These are phyloP conservation scores for Glaucopsyche alexis DNA, from an alignment of 2,888 invertebrate species.

Conservation along the genomic window DNA sequence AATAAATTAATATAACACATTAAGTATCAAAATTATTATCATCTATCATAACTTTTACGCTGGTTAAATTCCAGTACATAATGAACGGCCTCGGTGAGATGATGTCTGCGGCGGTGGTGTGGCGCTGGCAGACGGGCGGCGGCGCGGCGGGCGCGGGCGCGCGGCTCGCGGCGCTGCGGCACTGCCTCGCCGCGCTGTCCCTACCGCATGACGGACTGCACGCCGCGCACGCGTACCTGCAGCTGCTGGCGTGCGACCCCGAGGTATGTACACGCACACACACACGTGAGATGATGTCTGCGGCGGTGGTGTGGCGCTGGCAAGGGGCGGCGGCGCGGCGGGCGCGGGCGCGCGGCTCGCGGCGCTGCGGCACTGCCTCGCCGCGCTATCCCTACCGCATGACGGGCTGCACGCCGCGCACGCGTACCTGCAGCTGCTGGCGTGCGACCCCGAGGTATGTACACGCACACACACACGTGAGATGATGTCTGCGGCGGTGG, in stretches of 20 bases:
- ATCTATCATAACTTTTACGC: no score
- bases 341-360: constrained; percentile 52
- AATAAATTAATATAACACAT: no score
- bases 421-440: constrained; percentile 92
- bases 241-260: constrained; percentile 89
- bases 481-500: constrained; percentile 81
- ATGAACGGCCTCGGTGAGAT: constrained; percentile 94
- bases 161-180: constrained; percentile 60
- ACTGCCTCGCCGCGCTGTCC: constrained; percentile 67
- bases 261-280: constrained; percentile 80
- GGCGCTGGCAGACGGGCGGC: constrained; percentile 62
- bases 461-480: not conserved
- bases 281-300: constrained; percentile 83
- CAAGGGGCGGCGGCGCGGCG: constrained; percentile 47
- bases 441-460: constrained; percentile 88
- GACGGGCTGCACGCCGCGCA: constrained; percentile 89
- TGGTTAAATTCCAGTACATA: constrained; percentile 83
- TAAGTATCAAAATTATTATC: no score
- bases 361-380: constrained; percentile 66
- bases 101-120: constrained; percentile 84
- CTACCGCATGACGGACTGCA: constrained; percentile 82
- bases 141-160: constrained; percentile 45
- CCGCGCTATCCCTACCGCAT: constrained; percentile 66
- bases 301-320: constrained; percentile 80
- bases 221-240: constrained; percentile 93